Evolutionary conservation across 2,888 invertebrate genomes (phyloP), one percentile per base, ranked within the genome.

Genomic region (Heliconius charithonia): DNA sequence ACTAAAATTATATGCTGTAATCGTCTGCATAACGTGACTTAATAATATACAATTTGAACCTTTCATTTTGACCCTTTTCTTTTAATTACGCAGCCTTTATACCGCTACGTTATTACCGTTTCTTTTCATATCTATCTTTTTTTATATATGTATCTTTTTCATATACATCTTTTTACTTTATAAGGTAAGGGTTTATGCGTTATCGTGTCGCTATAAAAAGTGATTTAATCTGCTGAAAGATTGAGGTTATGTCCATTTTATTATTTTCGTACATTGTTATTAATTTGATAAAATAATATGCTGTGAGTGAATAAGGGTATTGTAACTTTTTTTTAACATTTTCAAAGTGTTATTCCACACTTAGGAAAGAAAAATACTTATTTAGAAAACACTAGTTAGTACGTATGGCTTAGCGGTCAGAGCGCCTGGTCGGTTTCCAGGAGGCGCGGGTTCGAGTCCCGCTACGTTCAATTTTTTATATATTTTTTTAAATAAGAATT

Each of bases 81-180:
- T 80, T 81, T 81, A 79, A 77, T 80, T 72, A 80, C 69, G 41
- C 16, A 45, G 76, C 51, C 56, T 78, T 78, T 76, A 69, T 29
- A 10, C 51, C 37, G 69, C 37, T 37, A 45, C 56, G 72, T 69
- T 74, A 81, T 81, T 75, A 80, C 75, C 75, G 75, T 77, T 72
- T 67, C 80, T 80, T 69, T 78, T 80, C n/a, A 63, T 74, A 75
- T 71, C 74, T 79, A 65, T 75, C n/a, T n/a, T 59, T 59, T 22
- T 22, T 9, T 51, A 19, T 22, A 13, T 37, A 37, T 37, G 32
- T 13, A 41, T 41, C 41, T 41, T 41, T 45, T 45, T 45, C 13
- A 45, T 45, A 13, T 45, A 7, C 22, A 51, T 75, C 66, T 71
- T 69, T 51, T 29, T 66, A 37, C 71, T 45, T 77, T 41, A 65